A percentile compares a stretch with the other conserved stretches of the same genome.
phyloP scores from a whole-genome alignment of 1,140 invertebrate species.

The Chironomus tepperi region DNA sequence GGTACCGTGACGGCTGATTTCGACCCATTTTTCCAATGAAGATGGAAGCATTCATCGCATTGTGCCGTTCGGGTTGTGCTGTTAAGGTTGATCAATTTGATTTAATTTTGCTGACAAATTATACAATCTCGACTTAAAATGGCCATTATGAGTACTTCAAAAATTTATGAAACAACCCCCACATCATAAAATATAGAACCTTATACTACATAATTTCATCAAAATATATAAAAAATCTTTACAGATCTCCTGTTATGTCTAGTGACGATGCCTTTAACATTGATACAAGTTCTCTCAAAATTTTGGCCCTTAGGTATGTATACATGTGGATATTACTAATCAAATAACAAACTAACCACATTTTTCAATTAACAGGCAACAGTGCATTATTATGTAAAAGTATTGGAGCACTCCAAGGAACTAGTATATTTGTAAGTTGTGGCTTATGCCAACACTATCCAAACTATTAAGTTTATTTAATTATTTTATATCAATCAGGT shows the following conservation, averaged over 20 bases:
- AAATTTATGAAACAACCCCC: no score
- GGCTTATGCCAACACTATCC: not conserved
- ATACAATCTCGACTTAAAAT: no score
- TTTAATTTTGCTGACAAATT: no score
- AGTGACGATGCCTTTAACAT: conserved; percentile 75
- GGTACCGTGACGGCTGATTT: no score
- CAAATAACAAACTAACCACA: not conserved
- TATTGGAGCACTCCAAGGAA: conserved; percentile 69
- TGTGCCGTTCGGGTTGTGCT: no score
- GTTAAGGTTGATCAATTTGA: no score
- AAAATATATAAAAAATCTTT: no score
- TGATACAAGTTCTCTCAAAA: conserved; percentile 69
- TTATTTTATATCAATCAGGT: not conserved
- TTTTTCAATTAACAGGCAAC: conserved; percentile 6
- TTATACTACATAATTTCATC: no score
- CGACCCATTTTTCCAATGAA: no score
- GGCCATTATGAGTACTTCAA: no score
- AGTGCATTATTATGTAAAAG: conserved; percentile 63
- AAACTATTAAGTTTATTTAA: not conserved
- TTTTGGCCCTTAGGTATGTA: conserved; percentile 61
- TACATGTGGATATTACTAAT: not conserved
- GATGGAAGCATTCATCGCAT: no score
- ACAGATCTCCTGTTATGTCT: conserved; percentile 69
- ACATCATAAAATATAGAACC: no score
- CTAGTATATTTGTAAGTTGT: conserved; percentile 65